Base-by-base conservation (phyloP, 1,140 invertebrate genomes). In the Lepidostoma basale region DNA sequence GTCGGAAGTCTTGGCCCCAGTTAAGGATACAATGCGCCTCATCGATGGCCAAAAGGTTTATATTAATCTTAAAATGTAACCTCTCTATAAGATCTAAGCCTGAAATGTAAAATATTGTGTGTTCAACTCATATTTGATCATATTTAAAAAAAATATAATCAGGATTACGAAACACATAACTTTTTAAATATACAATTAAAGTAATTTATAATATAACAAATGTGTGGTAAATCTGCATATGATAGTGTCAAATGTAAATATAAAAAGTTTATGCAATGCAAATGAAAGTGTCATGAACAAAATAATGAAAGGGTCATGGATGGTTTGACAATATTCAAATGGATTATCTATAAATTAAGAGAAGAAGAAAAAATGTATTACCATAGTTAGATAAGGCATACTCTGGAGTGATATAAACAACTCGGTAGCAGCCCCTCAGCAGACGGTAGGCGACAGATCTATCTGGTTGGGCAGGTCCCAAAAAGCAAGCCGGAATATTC, bases 1-100 rank as follows among this genome's bases (percentile, higher is more conserved):
- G 77, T 39, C 93, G 80, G 78, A 95, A 95, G 81, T 95, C 92
- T 79, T 93, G 89, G 14, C 92, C 93, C 92, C 92, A 95, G 75
- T 92, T 88, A 67, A 90, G 92, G 8, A 94, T 87, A 83, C 93
- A 95, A 80, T 83, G 81, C 1, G 80, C 81, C 70, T 83, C 83
- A 79, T 95, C 93, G 56, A 95, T 84, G 42, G 93, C 89, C 71
- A 95, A 83, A 63, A 90, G 80, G 8, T 83, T 82, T 20, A 92
- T 76, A 33, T 83, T 76, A 67, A 84, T 76, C 42, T 72, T 63
- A 54, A 74, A 75, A 3, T 78, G 59, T 67, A 84, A 76, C 66
- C 74, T 77, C 3, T 65, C 67, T 64, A 85, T 68, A 22, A 79
- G 54, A 44, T 76, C 70, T 75, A 77, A n/a, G 40, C 69, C 69